A percentile compares a stretch with the other conserved stretches of the same genome.
Evolutionary conservation across 2,113 vertebrate species (phyloP).

Genomic region (Pygoscelis adeliae): DNA sequence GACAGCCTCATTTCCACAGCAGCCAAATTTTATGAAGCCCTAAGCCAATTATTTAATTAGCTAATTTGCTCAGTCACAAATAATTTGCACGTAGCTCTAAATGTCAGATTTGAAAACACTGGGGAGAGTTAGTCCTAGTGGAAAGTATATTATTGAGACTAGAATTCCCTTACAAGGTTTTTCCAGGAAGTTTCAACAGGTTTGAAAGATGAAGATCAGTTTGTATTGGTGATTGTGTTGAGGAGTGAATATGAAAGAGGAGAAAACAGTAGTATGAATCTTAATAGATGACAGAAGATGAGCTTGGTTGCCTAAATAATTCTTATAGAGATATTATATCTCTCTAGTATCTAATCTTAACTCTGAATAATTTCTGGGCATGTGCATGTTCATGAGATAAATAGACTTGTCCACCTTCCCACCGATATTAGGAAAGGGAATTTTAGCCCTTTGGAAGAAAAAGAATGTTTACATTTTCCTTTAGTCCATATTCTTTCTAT

Average conservation of each 20-base stretch:
- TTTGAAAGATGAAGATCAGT: not conserved
- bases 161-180: slow-evolving; percentile 14
- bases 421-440: not conserved
- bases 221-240: not conserved
- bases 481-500: not conserved
- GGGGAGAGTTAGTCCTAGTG: slow-evolving; percentile 41
- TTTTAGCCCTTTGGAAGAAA: not conserved
- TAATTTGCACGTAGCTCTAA: slow-evolving; percentile 51
- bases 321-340: not conserved
- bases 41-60: slow-evolving; percentile 71
- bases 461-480: not conserved
- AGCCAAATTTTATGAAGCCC: slow-evolving; percentile 59
- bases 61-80: slow-evolving; percentile 65
- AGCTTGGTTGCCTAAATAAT: not conserved
- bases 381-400: not conserved
- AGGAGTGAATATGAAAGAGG: not conserved
- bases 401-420: not conserved
- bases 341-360: not conserved
- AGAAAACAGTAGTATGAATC: not conserved
- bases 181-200: not conserved
- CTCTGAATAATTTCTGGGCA: not conserved
- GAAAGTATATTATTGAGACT: slow-evolving; percentile 1
- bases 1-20: slow-evolving; percentile 50
- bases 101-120: slow-evolving; percentile 57
- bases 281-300: not conserved